These are phyloP conservation scores for Mythimna lalbum DNA, from an alignment of 2,888 invertebrate species.

Conservation along the genomic window DNA sequence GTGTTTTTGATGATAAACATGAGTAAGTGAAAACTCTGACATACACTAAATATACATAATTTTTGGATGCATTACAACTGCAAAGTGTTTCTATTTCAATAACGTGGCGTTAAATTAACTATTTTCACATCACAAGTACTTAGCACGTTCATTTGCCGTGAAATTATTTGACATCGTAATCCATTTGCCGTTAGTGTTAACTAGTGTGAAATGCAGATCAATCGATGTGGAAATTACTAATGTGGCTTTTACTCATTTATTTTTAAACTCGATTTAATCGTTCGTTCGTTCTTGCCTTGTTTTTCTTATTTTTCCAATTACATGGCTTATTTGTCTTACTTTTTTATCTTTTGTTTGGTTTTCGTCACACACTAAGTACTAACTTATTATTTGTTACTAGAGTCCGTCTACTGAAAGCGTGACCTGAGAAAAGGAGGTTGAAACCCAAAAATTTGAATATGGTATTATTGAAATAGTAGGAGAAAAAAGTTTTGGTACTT, in stretches of 20 bases:
- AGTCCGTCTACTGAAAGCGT: no score
- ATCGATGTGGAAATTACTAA: constrained; percentile 7
- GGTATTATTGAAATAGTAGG: no score
- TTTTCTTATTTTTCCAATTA: no score
- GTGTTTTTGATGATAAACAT: neutral
- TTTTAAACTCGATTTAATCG: neutral
- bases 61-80: constrained; percentile 24
- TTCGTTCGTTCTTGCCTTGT: no score
- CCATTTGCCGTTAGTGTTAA: constrained; percentile 17
- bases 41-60: constrained; percentile 1
- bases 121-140: constrained; percentile 55
- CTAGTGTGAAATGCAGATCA: constrained; percentile 6
- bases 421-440: no score
- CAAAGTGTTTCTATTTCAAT: constrained; percentile 27
- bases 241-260: neutral
- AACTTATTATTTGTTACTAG: no score
- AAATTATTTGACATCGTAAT: constrained; percentile 51
- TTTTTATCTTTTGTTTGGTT: no score
- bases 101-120: constrained; percentile 55
- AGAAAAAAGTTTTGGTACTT: no score
- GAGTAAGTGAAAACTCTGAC: neutral
- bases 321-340: no score
- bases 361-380: no score
- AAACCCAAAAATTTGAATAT: no score
- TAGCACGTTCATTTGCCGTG: constrained; percentile 29